Evolutionary conservation across 2,797 vertebrate species (phyloP), one percentile per base, ranked within the genome.

Genomic region (Masticophis lateralis): DNA sequence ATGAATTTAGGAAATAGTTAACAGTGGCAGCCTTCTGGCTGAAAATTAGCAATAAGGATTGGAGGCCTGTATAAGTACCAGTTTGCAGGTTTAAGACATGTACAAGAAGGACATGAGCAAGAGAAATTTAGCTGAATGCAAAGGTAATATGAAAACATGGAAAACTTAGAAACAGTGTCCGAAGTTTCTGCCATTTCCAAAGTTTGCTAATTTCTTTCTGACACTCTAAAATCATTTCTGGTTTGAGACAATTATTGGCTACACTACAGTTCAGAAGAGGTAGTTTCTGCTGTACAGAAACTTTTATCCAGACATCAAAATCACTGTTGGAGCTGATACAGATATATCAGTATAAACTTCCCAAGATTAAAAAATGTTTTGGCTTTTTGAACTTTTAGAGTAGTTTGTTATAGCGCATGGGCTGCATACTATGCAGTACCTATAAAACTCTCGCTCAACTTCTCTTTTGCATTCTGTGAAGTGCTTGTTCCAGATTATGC

Each of bases 361-460:
- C 63, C 12, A 74, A 87, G 37, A 60, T 60, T 63, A 93, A 91
- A 91, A 74, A 93, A 28, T 13, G 4, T 14, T 53, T 79, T 88
- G 60, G 86, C 55, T 27, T 25, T 91, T 59, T 93, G 57, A 74
- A 79, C 90, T 88, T 91, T 93, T 93, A 56, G 22, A 88, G 28
- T 28, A n/a, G 55, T 43, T 56, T 47, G 74, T 56, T 32, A 60
- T 32, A 55, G 22, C 6, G 9, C 3, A 0, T 27, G 51, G 90
- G 43, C 25, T 69, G 47, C 66, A 59, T 60, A 43, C 18, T 63
- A 56, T 60, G 61, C 22, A 28, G 55, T 47, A 87, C 27, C 27
- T 47, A 63, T 61, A 25, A 12, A 53, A 1, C 0, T n/a, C 57
- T 90, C 47, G 11, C 61, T 66, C 27, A 27, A 59, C 9, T n/a